phyloP scores from a whole-genome alignment of 2,113 vertebrate species.

The Ammodytes dubius region DNA sequence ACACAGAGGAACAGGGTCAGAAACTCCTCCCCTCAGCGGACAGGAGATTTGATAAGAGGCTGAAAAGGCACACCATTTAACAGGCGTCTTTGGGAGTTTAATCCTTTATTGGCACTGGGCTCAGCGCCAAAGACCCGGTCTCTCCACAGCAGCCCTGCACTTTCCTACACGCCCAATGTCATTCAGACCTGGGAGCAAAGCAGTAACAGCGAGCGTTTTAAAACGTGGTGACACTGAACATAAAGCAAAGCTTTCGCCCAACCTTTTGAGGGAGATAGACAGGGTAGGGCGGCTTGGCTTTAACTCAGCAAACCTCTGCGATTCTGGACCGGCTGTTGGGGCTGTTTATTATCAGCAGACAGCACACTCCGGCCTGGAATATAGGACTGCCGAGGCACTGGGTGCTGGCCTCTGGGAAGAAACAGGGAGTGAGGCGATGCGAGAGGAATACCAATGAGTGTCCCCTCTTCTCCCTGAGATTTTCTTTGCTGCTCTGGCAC shows the following conservation, averaged over 20 bases:
- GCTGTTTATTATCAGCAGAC: conserved; percentile 80
- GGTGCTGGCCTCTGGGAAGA: conserved; percentile 66
- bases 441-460: conserved; percentile 83
- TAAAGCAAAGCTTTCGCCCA: conserved; percentile 58
- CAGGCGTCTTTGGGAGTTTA: conserved; percentile 66
- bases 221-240: conserved; percentile 50
- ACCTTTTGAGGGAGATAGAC: conserved; percentile 39
- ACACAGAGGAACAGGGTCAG: conserved; percentile 67
- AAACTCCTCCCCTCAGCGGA: conserved; percentile 46
- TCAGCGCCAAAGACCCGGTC: conserved; percentile 45
- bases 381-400: conserved; percentile 64
- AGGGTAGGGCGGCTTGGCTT: conserved; percentile 18
- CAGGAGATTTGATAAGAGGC: conserved; percentile 65
- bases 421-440: conserved; percentile 60
- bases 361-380: conserved; percentile 68
- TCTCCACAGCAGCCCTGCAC: conserved; percentile 1
- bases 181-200: conserved; percentile 55
- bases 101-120: conserved; percentile 62
- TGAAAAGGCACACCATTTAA: conserved; percentile 64
- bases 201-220: conserved; percentile 48
- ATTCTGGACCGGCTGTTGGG: conserved; percentile 40
- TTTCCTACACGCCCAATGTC: conserved; percentile 32
- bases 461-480: conserved; percentile 57
- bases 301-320: conserved; percentile 60
- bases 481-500: conserved; percentile 62